phyloP scores from a whole-genome alignment of 2,888 invertebrate genomes.

The Dryobotodes eremita region DNA sequence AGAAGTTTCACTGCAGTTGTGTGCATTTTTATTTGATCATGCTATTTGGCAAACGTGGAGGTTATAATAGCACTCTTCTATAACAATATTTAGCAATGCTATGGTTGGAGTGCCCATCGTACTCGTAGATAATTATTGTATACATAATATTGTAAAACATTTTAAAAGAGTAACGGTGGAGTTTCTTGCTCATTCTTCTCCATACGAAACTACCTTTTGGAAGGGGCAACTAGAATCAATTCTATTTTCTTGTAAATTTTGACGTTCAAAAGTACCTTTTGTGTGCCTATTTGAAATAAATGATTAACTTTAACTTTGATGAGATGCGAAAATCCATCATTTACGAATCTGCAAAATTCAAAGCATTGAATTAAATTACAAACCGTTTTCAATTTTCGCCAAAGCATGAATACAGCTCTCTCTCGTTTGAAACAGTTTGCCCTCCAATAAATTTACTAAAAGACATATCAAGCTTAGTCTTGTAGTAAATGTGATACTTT shows the following conservation, averaged over 20 bases:
- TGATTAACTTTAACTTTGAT: too few species aligned
- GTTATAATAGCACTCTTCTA: neutral
- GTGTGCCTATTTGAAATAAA: too few species aligned
- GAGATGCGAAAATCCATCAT: neutral
- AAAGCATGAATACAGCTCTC: constrained; percentile 30
- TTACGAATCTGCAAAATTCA: neutral
- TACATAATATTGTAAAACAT: too few species aligned
- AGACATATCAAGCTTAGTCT: constrained; percentile 11
- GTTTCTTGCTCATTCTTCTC: too few species aligned
- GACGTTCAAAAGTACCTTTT: too few species aligned
- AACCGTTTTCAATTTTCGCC: constrained; percentile 20
- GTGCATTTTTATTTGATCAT: neutral
- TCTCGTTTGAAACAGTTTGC: constrained; percentile 16
- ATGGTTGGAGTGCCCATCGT: neutral
- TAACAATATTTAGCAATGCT: neutral
- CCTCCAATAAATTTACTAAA: constrained; percentile 11
- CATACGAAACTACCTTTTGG: too few species aligned
- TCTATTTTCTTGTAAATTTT: too few species aligned
- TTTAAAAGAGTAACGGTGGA: too few species aligned
- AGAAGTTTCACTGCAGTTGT: neutral
- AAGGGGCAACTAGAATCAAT: too few species aligned
- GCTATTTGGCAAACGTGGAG: neutral
- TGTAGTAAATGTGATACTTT: constrained; percentile 14
- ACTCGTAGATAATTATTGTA: too few species aligned
- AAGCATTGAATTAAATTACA: neutral